Evolutionary conservation across 2,113 vertebrate species (phyloP).

Genomic region (Romanogobio albipinnatus): DNA sequence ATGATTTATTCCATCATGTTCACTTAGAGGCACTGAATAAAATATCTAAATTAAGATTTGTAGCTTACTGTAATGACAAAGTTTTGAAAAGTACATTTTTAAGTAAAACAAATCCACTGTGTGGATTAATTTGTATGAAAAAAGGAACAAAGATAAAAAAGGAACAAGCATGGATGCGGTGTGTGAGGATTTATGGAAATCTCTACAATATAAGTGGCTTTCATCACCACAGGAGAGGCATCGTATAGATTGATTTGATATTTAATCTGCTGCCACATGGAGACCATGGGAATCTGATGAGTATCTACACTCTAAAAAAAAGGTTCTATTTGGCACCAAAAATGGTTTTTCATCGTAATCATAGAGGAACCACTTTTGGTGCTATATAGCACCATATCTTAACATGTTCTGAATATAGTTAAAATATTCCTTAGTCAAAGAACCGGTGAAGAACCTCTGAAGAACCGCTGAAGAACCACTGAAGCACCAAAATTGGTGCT

Average conservation of each 20-base stretch:
- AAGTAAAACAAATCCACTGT: background rate
- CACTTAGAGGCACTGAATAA: background rate
- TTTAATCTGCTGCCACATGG: constrained; percentile 40
- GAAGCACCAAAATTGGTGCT: no score
- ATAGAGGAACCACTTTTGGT: no score
- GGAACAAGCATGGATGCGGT: constrained; percentile 12
- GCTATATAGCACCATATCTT: no score
- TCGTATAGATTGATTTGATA: constrained; percentile 1
- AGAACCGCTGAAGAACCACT: no score
- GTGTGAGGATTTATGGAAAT: constrained; percentile 49
- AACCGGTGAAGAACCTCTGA: no score
- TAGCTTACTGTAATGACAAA: background rate
- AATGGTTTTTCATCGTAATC: no score
- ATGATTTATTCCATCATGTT: background rate
- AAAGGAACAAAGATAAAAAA: background rate
- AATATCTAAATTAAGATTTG: background rate
- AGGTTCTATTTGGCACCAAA: no score
- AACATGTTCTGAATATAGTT: no score
- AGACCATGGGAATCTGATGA: constrained; percentile 42
- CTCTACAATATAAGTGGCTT: constrained; percentile 41
- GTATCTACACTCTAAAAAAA: no score
- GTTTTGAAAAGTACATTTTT: background rate
- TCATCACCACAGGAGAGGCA: constrained; percentile 28
- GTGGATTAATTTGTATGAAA: background rate
- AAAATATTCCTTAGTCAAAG: no score